Conservation (phyloP, 2,797 vertebrate genomes). For the Capromys pilorides region DNA sequence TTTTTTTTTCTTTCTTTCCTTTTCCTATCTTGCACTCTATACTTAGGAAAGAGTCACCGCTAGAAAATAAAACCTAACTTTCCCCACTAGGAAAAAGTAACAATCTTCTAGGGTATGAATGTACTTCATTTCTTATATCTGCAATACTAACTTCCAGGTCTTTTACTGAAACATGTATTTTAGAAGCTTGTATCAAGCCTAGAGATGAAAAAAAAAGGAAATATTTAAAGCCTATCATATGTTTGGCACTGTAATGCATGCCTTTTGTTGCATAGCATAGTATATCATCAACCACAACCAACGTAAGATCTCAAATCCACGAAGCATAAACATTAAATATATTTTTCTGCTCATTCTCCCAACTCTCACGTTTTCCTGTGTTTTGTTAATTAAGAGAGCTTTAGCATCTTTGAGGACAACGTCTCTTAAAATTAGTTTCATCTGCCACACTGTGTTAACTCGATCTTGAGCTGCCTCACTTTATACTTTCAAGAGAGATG, state of each 20-base stretch:
- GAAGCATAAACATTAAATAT: not conserved
- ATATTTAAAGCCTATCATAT: not conserved
- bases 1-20: constrained; percentile 9
- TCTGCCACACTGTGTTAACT: not conserved
- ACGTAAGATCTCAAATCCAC: not conserved
- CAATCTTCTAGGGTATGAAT: not conserved
- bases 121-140: not conserved
- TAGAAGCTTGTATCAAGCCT: not conserved
- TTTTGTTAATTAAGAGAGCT: not conserved
- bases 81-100: not conserved
- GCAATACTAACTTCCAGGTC: not conserved
- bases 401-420: not conserved
- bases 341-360: not conserved
- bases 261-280: not conserved
- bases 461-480: not conserved
- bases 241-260: not conserved
- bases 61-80: not conserved
- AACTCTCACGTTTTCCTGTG: not conserved
- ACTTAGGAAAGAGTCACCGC: constrained; percentile 35
- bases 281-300: not conserved
- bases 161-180: not conserved
- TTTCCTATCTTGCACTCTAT: constrained; percentile 10
- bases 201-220: not conserved
- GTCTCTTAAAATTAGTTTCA: not conserved
- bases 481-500: constrained; percentile 21